Evolutionary conservation across 2,888 invertebrate genomes (phyloP).

Genomic region (Rhaphigaster nebulosa): DNA sequence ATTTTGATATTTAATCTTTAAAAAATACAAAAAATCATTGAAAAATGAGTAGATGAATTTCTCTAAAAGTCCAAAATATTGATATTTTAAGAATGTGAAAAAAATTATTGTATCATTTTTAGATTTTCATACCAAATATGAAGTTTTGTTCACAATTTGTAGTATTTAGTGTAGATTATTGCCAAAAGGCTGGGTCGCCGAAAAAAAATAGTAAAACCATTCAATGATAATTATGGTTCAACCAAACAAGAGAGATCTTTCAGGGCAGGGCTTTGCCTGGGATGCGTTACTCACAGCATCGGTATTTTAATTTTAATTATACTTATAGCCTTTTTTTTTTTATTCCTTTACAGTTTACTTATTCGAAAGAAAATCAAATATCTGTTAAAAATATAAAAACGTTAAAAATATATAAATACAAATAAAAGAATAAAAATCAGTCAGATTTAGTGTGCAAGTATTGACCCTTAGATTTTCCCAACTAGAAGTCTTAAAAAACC

Average conservation of each 20-base stretch:
- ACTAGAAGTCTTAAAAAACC: too few species aligned
- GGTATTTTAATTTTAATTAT: neutral
- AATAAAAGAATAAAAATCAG: too few species aligned
- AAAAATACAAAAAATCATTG: neutral
- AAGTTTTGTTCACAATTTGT: constrained; percentile 17
- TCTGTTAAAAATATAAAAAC: too few species aligned
- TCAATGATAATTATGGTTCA: neutral
- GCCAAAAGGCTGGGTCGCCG: constrained; percentile 51
- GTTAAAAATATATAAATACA: too few species aligned
- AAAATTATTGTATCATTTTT: neutral
- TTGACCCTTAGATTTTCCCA: too few species aligned
- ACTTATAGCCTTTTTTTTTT: too few species aligned
- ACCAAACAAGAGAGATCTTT: neutral
- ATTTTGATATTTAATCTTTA: neutral
- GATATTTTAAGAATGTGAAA: neutral
- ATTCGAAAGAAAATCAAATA: too few species aligned
- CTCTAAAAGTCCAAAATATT: neutral
- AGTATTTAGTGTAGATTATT: constrained; percentile 4
- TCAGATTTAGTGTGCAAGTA: too few species aligned
- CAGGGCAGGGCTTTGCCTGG: neutral
- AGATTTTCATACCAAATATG: neutral
- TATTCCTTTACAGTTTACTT: too few species aligned
- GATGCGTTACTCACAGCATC: neutral
- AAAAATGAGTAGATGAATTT: neutral
- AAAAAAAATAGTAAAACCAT: constrained; percentile 43